Evolutionary conservation across 1,140 invertebrate species (phyloP).

Genomic region (Solenopsis invicta): DNA sequence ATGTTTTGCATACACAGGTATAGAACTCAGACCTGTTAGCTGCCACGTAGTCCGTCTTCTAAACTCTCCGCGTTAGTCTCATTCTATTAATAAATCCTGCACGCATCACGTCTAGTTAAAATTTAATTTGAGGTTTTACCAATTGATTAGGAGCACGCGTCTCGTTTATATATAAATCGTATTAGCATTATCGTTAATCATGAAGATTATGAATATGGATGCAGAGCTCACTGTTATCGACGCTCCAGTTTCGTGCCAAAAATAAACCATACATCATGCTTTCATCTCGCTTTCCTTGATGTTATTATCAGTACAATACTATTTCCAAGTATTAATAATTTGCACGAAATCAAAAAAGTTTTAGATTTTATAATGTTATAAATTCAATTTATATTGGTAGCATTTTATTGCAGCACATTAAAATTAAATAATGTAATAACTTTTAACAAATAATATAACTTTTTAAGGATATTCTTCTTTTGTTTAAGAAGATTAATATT

Average conservation of each 20-base stretch:
- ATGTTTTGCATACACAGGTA: conserved; percentile 43
- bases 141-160: background rate
- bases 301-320: background rate
- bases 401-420: background rate
- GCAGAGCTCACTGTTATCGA: conserved; percentile 15
- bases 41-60: conserved; percentile 6
- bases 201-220: conserved; percentile 10
- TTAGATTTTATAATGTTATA: background rate
- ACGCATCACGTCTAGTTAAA: background rate
- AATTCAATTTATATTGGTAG: background rate
- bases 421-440: background rate
- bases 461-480: background rate
- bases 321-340: background rate
- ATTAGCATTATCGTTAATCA: conserved; percentile 16
- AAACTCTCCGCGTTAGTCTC: conserved; percentile 27
- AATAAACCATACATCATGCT: conserved; percentile 5
- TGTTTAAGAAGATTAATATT: background rate
- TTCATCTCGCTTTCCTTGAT: conserved; percentile 6
- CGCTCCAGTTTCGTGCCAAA: background rate
- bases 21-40: background rate
- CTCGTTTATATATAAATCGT: background rate
- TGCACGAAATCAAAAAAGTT: background rate
- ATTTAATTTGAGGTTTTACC: conserved; percentile 21
- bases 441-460: no score
- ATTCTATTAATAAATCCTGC: conserved; percentile 69